phyloP scores from a whole-genome alignment of 2,888 invertebrate genomes.

The Lepidocyrtoides sp. region DNA sequence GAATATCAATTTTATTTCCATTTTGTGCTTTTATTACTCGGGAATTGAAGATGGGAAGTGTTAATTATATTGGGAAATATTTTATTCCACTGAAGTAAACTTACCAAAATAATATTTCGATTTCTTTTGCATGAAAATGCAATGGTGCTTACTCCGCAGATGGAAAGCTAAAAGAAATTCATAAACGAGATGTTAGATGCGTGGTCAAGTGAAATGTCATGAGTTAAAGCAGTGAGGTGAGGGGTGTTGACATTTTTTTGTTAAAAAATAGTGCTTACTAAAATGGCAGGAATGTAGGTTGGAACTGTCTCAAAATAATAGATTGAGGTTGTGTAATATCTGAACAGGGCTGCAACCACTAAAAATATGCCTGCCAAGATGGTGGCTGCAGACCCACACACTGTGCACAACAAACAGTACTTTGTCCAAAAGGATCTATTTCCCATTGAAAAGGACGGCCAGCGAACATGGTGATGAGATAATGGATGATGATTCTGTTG shows the following conservation, averaged over 20 bases:
- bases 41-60: background rate
- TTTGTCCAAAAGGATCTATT: slow-evolving; percentile 87
- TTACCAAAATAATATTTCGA: slow-evolving; percentile 85
- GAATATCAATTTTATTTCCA: slow-evolving; percentile 33
- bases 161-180: slow-evolving; percentile 81
- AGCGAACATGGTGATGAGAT: slow-evolving; percentile 78
- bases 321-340: slow-evolving; percentile 92
- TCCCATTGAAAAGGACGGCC: slow-evolving; percentile 82
- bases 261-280: slow-evolving; percentile 89
- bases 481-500: slow-evolving; percentile 66
- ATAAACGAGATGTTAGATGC: no score
- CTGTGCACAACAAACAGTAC: slow-evolving; percentile 94
- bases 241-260: background rate
- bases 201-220: no score
- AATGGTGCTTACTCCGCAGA: slow-evolving; percentile 85
- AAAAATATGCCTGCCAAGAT: slow-evolving; percentile 93
- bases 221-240: background rate
- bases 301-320: slow-evolving; percentile 96
- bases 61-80: background rate
- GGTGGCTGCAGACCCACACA: slow-evolving; percentile 93
- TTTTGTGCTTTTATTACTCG: background rate
- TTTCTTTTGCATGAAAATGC: slow-evolving; percentile 85
- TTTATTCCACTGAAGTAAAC: background rate
- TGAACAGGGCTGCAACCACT: slow-evolving; percentile 92
- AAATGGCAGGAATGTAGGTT: slow-evolving; percentile 96